Base-by-base conservation (phyloP, 2,888 invertebrate genomes). In the Acleris literana region DNA sequence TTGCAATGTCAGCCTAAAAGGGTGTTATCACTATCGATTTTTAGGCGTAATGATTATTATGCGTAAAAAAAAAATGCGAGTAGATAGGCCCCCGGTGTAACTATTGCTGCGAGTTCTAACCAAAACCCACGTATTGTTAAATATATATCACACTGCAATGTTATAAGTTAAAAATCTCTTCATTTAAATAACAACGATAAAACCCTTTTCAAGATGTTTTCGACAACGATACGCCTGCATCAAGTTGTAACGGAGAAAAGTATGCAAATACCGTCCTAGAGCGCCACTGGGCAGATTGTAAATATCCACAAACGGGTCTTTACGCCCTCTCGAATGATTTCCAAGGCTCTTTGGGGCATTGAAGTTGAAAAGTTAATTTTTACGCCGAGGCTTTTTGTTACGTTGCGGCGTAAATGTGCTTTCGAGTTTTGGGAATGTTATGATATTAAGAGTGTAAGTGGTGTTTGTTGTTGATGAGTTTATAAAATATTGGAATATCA, bases 361-460 rank as follows among this genome's bases (percentile, higher is more conserved):
- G 5, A 51, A 56, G 60, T 65, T 51, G 60, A 16, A 5, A 33
- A 48, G 60, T 65, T 56, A 60, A 55, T 60, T 60, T 60, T 65
- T 60, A 60, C 49, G 16, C 5, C 55, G 39, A 29, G 5, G 25
- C 22, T 44, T 44, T 56, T 44, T 46, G 57, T 57, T 57, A 44
- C n/a, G 46, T 17, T 46, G 44, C 22, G 52, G 25, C 49, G 3
- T 5, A 7, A 22, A 20, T 20, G 43, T 43, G 9, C 13, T 54
- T 54, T 29, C 7, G 52, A 52, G 29, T 52, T 22, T 18, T 54
- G 33, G 3, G 6, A 18, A 13, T 18, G 39, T 39, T 54, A 16
- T 54, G 39, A 39, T 13, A 4, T 39, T 13, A 39, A 13, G 3
- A 39, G 39, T 39, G 11, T 39, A 39, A 39, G 13, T 13, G 39